Evolutionary conservation across 1,140 invertebrate species (phyloP).

Genomic region (Tribolium castaneum): DNA sequence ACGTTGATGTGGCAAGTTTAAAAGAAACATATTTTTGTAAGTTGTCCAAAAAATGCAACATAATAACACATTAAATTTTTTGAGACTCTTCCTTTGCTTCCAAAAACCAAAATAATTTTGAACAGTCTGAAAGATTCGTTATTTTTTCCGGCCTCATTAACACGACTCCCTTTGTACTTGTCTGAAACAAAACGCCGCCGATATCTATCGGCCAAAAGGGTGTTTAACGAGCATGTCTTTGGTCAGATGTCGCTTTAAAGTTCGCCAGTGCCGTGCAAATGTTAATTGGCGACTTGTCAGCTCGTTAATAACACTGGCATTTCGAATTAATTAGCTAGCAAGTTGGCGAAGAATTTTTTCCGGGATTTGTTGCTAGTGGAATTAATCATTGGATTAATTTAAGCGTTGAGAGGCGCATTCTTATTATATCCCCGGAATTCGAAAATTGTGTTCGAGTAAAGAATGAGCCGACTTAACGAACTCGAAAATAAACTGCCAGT

Average conservation of each 20-base stretch:
- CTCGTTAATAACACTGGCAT: constrained; percentile 30
- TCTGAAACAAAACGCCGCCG: background rate
- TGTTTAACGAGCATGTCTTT: constrained; percentile 31
- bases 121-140: too few species aligned
- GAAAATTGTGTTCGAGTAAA: constrained; percentile 27
- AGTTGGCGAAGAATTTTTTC: background rate
- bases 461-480: constrained; percentile 21
- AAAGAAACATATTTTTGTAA: too few species aligned
- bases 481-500: constrained; percentile 21
- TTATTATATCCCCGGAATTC: constrained; percentile 26
- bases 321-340: constrained; percentile 12
- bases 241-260: constrained; percentile 33
- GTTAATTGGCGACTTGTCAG: constrained; percentile 25
- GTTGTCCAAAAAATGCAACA: too few species aligned
- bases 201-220: constrained; percentile 30
- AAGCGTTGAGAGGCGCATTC: background rate
- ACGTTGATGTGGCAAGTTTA: too few species aligned
- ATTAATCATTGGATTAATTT: constrained; percentile 30
- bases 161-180: background rate
- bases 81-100: too few species aligned
- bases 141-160: background rate
- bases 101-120: too few species aligned
- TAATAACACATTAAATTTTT: too few species aligned
- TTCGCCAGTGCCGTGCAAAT: constrained; percentile 15
- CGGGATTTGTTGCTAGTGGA: background rate